phyloP scores from a whole-genome alignment of 2,888 invertebrate genomes.

The Lymantria dispar region DNA sequence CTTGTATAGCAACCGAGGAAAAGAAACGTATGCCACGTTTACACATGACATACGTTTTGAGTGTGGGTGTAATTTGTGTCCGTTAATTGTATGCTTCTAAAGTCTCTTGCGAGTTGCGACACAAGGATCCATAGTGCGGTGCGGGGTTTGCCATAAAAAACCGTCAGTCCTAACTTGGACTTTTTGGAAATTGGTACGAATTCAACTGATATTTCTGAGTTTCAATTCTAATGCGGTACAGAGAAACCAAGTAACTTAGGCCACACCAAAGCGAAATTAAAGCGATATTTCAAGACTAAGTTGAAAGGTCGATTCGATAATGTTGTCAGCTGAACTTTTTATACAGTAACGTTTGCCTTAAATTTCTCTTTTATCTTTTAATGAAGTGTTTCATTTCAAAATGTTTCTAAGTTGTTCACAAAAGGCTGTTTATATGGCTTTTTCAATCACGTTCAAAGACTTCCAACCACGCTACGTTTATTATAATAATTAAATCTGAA shows the following conservation, averaged over 20 bases:
- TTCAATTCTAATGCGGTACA: constrained; percentile 13
- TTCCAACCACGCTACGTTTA: constrained; percentile 1
- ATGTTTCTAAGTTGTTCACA: constrained; percentile 20
- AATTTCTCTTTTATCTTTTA: constrained; percentile 48
- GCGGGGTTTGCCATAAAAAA: neutral
- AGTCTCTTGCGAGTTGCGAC: no score
- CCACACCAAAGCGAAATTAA: constrained; percentile 21
- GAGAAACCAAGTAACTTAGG: constrained; percentile 15
- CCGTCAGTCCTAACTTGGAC: no score
- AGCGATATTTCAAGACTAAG: constrained; percentile 5
- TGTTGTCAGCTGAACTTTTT: constrained; percentile 30
- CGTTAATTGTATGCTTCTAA: no score
- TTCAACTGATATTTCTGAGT: no score
- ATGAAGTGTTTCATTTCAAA: constrained; percentile 42
- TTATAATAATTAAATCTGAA: constrained; percentile 1
- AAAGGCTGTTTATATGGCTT: constrained; percentile 25
- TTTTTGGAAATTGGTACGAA: no score
- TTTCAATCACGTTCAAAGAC: constrained; percentile 23
- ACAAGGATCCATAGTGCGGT: no score
- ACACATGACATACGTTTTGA: no score
- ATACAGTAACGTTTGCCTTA: constrained; percentile 29
- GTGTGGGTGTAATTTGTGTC: no score
- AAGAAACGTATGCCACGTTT: no score
- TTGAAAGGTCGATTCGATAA: constrained; percentile 29
- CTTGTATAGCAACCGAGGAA: no score